A percentile compares a stretch with the other conserved stretches of the same genome.
phyloP scores from a whole-genome alignment of 2,797 vertebrate genomes.

The Siniperca obscura region DNA sequence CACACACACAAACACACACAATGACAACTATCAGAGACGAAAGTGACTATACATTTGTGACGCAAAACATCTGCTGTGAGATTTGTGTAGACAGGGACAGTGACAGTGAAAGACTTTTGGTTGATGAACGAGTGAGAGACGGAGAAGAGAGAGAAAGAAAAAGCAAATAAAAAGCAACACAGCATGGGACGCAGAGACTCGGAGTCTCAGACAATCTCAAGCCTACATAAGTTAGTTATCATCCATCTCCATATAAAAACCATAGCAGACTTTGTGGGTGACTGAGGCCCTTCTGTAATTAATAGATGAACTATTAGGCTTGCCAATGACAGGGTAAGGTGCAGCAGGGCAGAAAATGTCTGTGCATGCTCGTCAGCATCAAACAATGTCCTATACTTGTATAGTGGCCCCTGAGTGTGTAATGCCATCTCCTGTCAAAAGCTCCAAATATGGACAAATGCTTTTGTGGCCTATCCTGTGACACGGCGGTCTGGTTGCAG shows the following conservation, averaged over 20 bases:
- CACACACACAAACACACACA: slow-evolving; percentile 12
- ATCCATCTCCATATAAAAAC: slow-evolving; percentile 20
- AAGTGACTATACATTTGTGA: slow-evolving; percentile 10
- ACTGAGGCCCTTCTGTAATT: neutral
- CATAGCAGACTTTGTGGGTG: neutral
- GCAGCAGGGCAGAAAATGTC: slow-evolving; percentile 20
- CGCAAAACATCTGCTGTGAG: neutral
- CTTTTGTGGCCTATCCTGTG: neutral
- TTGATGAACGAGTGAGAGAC: neutral
- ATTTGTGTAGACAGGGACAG: neutral
- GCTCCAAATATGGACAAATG: slow-evolving; percentile 15
- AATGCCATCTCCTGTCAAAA: neutral
- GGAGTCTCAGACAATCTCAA: slow-evolving; percentile 4
- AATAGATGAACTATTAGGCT: slow-evolving; percentile 51
- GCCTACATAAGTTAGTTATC: slow-evolving; percentile 19
- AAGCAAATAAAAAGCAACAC: neutral
- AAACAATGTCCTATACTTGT: neutral
- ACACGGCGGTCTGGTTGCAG: neutral
- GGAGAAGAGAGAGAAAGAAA: neutral
- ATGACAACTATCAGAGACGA: neutral
- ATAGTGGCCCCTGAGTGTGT: neutral
- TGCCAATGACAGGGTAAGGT: neutral
- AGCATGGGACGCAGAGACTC: neutral
- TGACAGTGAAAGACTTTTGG: neutral
- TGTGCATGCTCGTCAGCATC: slow-evolving; percentile 9